phyloP scores from a whole-genome alignment of 2,113 vertebrate genomes.

The Poeciliopsis occidentalis region DNA sequence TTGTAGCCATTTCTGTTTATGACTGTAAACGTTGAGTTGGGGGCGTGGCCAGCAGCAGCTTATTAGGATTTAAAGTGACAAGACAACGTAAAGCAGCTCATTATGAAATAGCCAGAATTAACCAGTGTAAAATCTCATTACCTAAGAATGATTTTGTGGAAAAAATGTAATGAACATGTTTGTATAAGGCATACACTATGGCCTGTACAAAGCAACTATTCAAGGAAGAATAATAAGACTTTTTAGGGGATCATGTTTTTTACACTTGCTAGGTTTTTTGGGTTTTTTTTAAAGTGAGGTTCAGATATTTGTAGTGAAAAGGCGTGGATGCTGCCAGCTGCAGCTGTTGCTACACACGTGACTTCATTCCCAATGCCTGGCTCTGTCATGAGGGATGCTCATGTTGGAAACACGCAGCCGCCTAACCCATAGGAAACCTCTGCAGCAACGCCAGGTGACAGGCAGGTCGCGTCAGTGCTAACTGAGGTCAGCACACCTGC shows the following conservation, averaged over 20 bases:
- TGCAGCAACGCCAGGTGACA: not conserved
- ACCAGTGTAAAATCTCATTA: too few species aligned
- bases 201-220: too few species aligned
- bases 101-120: too few species aligned
- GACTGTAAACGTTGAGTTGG: too few species aligned
- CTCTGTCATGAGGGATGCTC: constrained; percentile 1
- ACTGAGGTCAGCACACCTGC: not conserved
- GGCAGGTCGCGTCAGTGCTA: not conserved
- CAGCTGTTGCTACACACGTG: not conserved
- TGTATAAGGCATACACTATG: too few species aligned
- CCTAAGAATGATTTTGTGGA: too few species aligned
- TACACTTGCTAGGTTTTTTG: not conserved
- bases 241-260: not conserved
- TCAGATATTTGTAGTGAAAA: not conserved
- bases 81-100: too few species aligned
- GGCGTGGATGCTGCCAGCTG: not conserved
- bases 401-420: not conserved
- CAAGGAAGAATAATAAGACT: too few species aligned
- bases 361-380: constrained; percentile 1
- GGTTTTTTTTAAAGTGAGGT: not conserved
- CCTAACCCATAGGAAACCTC: not conserved
- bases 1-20: too few species aligned
- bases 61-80: too few species aligned
- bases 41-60: too few species aligned
- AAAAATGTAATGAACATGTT: too few species aligned